Percentiles rank a stretch among this genome's conserved stretches.
phyloP scores from a whole-genome alignment of 2,797 vertebrate species.

The Galaxias olidus region DNA sequence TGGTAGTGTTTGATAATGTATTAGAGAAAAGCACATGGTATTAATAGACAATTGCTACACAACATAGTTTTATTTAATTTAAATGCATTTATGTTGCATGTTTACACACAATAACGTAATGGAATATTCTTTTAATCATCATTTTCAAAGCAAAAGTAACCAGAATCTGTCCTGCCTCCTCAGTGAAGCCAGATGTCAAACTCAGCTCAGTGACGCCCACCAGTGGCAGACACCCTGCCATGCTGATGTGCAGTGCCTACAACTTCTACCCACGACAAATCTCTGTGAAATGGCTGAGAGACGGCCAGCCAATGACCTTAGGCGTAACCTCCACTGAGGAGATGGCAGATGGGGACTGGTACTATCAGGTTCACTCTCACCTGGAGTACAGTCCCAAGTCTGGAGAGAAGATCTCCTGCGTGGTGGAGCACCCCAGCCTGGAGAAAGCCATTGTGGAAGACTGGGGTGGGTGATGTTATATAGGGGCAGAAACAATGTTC shows the following conservation, averaged over 20 bases:
- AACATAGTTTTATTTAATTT: too few species aligned
- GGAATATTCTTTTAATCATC: too few species aligned
- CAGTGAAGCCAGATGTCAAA: constrained; percentile 53
- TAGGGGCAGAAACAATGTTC: too few species aligned
- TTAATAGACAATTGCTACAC: too few species aligned
- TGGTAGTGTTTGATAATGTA: too few species aligned
- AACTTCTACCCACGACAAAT: constrained; percentile 64
- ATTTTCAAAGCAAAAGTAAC: too few species aligned
- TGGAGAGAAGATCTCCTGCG: constrained; percentile 74
- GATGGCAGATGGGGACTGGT: constrained; percentile 73
- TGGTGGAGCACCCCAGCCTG: constrained; percentile 69
- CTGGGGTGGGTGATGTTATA: constrained; percentile 70
- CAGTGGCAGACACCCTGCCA: constrained; percentile 45
- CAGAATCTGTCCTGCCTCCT: too few species aligned
- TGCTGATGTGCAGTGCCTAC: constrained; percentile 64
- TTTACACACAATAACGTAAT: too few species aligned
- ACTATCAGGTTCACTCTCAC: constrained; percentile 72
- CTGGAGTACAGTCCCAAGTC: constrained; percentile 70
- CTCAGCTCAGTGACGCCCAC: constrained; percentile 34
- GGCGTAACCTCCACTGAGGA: constrained; percentile 46
- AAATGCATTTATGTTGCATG: too few species aligned
- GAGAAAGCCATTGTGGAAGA: constrained; percentile 31
- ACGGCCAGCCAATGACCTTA: constrained; percentile 31
- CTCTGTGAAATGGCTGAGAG: constrained; percentile 54
- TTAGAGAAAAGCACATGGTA: too few species aligned